Conservation (phyloP, 2,888 invertebrate genomes). For the Eledona agricola region DNA sequence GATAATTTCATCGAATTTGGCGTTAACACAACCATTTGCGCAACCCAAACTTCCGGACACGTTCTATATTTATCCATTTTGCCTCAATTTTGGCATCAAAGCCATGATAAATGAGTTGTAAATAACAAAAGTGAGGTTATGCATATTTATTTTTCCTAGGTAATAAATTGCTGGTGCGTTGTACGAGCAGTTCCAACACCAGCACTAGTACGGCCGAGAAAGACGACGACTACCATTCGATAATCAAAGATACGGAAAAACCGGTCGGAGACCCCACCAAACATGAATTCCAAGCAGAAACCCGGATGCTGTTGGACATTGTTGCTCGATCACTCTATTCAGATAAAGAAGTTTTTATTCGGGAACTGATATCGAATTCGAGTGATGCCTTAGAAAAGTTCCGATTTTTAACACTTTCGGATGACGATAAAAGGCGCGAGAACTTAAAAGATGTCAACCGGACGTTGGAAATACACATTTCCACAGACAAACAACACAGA, state of each 20-base stretch:
- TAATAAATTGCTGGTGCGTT: constrained; percentile 9
- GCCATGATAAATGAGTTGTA: not conserved
- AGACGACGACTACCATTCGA: constrained; percentile 66
- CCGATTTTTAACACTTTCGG: constrained; percentile 76
- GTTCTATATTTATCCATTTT: constrained; percentile 1
- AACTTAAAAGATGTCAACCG: constrained; percentile 69
- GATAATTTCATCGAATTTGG: constrained; percentile 4
- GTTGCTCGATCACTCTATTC: constrained; percentile 97
- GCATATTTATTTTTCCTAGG: constrained; percentile 10
- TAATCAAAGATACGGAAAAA: constrained; percentile 71
- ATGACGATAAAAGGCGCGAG: constrained; percentile 61
- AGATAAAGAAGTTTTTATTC: constrained; percentile 96
- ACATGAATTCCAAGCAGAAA: constrained; percentile 97
- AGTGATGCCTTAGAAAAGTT: constrained; percentile 98
- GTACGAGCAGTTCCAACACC: constrained; percentile 51
- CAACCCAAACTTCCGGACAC: too few relatives aligned
- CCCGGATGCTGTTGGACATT: constrained; percentile 93
- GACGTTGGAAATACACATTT: constrained; percentile 85
- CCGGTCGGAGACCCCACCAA: constrained; percentile 68
- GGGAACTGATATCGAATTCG: constrained; percentile 95
- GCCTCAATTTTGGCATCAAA: not conserved
- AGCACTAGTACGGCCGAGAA: constrained; percentile 54
- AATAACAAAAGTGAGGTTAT: constrained; percentile 12
- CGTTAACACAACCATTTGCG: not conserved
- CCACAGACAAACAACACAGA: constrained; percentile 85